Evolutionary conservation across 2,888 invertebrate species (phyloP).

Genomic region (Auanema freiburgensis): DNA sequence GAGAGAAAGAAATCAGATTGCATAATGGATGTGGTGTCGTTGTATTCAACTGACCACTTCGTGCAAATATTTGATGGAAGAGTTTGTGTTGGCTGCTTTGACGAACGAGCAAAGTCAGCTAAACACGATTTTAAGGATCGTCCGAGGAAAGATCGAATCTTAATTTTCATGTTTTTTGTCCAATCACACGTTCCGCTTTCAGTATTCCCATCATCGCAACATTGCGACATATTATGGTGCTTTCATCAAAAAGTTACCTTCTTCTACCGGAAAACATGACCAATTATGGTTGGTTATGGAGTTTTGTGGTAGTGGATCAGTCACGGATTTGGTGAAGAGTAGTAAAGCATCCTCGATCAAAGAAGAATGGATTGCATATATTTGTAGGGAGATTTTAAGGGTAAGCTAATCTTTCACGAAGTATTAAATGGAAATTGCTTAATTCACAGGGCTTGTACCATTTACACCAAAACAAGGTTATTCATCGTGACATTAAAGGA

Average conservation of each 20-base stretch:
- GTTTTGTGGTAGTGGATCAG: slow-evolving; percentile 98
- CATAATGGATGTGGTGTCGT: no score
- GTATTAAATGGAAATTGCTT: background rate
- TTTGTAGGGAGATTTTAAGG: slow-evolving; percentile 81
- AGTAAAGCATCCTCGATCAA: slow-evolving; percentile 96
- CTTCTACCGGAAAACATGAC: slow-evolving; percentile 86
- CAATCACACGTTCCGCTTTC: slow-evolving; percentile 61
- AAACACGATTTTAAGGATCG: no score
- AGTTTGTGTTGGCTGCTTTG: no score
- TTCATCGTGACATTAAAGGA: slow-evolving; percentile 92
- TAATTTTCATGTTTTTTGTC: no score
- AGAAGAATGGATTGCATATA: slow-evolving; percentile 99
- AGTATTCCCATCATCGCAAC: slow-evolving; percentile 97
- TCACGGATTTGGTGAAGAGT: slow-evolving; percentile 98
- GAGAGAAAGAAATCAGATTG: no score
- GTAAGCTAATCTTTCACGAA: slow-evolving; percentile 54
- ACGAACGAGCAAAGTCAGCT: no score
- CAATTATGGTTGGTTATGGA: slow-evolving; percentile 98
- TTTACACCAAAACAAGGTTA: slow-evolving; percentile 96
- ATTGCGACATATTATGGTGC: slow-evolving; percentile 99
- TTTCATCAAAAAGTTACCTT: slow-evolving; percentile 91
- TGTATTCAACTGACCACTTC: no score
- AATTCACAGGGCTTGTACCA: slow-evolving; percentile 83
- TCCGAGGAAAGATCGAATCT: no score
- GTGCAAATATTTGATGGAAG: no score